Evolutionary conservation across 2,888 invertebrate species (phyloP).

Genomic region (Anodontia alba): DNA sequence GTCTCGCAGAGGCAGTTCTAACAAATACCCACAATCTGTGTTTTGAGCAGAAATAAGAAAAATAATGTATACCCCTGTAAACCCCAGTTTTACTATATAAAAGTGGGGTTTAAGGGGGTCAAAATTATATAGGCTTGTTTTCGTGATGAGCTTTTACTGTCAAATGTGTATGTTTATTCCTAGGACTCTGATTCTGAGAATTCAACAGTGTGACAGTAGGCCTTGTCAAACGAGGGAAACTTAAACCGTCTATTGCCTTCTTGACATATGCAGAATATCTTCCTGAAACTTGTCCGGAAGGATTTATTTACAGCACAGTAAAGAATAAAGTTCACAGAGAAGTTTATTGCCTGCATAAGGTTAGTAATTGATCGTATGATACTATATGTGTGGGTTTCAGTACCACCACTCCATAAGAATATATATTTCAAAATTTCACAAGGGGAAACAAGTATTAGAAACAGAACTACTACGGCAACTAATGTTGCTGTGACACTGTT

Average conservation of each 20-base stretch:
- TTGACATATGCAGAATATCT: slow-evolving; percentile 67
- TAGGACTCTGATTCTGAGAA: slow-evolving; percentile 57
- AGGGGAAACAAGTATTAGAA: slow-evolving; percentile 82
- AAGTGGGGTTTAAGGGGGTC: too few species aligned
- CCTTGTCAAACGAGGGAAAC: slow-evolving; percentile 48
- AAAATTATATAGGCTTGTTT: too few species aligned
- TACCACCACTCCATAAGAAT: slow-evolving; percentile 58
- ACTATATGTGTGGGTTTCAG: slow-evolving; percentile 48
- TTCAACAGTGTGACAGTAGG: slow-evolving; percentile 57
- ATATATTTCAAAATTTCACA: slow-evolving; percentile 81
- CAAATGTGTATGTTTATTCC: neutral
- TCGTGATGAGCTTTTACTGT: too few species aligned
- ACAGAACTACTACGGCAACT: slow-evolving; percentile 81
- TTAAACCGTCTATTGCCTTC: slow-evolving; percentile 28
- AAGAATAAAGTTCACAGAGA: slow-evolving; percentile 92
- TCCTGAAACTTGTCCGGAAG: slow-evolving; percentile 88
- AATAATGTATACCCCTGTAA: too few species aligned
- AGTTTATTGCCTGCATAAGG: slow-evolving; percentile 81
- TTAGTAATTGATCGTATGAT: slow-evolving; percentile 75
- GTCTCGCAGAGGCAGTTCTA: too few species aligned
- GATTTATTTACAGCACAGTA: slow-evolving; percentile 97
- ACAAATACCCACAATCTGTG: too few species aligned
- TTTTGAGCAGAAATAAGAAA: too few species aligned
- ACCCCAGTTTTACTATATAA: too few species aligned
- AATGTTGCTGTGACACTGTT: slow-evolving; percentile 82